These are phyloP conservation scores for Lithobius niger DNA, from an alignment of 1,140 invertebrate genomes.

Conservation along the genomic window DNA sequence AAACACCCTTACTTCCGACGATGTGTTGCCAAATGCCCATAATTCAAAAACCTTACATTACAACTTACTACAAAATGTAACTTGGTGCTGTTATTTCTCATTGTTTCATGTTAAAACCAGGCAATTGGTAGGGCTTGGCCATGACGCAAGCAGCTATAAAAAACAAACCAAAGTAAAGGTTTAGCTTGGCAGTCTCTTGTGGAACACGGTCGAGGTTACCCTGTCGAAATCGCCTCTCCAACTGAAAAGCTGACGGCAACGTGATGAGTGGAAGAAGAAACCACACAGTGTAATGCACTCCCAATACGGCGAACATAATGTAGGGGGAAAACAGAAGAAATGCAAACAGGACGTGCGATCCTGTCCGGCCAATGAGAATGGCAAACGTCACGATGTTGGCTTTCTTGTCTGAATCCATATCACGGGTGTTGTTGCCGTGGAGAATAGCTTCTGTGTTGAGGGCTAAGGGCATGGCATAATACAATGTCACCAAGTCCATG, in stretches of 20 bases:
- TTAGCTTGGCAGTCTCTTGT: constrained; percentile 73
- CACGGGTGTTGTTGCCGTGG: constrained; percentile 86
- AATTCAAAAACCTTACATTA: too few species aligned
- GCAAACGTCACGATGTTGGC: constrained; percentile 85
- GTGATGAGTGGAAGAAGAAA: constrained; percentile 78
- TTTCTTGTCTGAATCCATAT: constrained; percentile 66
- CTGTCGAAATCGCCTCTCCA: constrained; percentile 76
- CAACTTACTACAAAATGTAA: not conserved
- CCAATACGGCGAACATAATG: constrained; percentile 68
- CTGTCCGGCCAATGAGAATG: constrained; percentile 78
- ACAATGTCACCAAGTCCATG: constrained; percentile 69
- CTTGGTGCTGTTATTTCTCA: too few species aligned
- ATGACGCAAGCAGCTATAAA: constrained; percentile 54
- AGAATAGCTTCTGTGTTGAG: constrained; percentile 89
- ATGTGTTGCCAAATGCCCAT: too few species aligned
- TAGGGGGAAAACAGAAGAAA: constrained; percentile 84
- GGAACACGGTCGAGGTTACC: constrained; percentile 66
- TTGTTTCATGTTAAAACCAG: constrained; percentile 5
- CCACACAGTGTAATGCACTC: constrained; percentile 62
- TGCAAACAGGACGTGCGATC: constrained; percentile 80
- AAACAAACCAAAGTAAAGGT: constrained; percentile 77
- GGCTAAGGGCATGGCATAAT: constrained; percentile 84
- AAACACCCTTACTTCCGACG: too few species aligned
- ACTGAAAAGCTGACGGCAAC: constrained; percentile 68
- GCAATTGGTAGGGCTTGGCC: constrained; percentile 12